These are phyloP conservation scores for Pagetopsis macropterus DNA, from an alignment of 2,797 vertebrate genomes.

Conservation along the genomic window DNA sequence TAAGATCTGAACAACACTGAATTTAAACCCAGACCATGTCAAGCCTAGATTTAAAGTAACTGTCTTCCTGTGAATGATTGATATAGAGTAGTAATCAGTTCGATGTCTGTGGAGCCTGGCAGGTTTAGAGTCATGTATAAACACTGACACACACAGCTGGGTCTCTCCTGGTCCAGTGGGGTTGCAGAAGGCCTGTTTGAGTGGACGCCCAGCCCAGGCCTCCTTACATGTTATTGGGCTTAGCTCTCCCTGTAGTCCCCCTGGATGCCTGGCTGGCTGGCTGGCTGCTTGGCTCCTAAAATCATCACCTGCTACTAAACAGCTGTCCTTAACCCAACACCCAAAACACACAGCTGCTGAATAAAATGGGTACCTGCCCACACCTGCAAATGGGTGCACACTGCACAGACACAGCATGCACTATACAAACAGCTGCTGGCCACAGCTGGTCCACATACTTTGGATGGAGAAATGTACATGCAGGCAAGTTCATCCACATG, in stretches of 20 bases:
- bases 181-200: conserved; percentile 41
- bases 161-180: conserved; percentile 36
- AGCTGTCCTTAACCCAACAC: conserved; percentile 74
- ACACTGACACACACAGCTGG: conserved; percentile 58
- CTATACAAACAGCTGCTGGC: conserved; percentile 64
- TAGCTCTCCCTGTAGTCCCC: conserved; percentile 25
- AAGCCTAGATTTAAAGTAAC: not conserved
- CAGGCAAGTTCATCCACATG: conserved; percentile 36
- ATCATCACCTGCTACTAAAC: conserved; percentile 77
- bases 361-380: conserved; percentile 35
- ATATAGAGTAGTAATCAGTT: conserved; percentile 29
- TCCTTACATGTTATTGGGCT: conserved; percentile 51
- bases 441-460: conserved; percentile 67
- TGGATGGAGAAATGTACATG: conserved; percentile 50
- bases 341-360: conserved; percentile 70
- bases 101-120: conserved; percentile 37
- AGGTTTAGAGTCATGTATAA: conserved; percentile 37
- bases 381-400: conserved; percentile 44
- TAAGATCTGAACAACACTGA: conserved; percentile 5
- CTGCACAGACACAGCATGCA: conserved; percentile 19
- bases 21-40: not conserved
- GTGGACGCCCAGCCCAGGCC: conserved; percentile 41
- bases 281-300: conserved; percentile 67
- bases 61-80: conserved; percentile 43
- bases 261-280: conserved; percentile 48